These are phyloP conservation scores for Odontamblyopus rebecca DNA, from an alignment of 2,797 vertebrate species.

Conservation along the genomic window DNA sequence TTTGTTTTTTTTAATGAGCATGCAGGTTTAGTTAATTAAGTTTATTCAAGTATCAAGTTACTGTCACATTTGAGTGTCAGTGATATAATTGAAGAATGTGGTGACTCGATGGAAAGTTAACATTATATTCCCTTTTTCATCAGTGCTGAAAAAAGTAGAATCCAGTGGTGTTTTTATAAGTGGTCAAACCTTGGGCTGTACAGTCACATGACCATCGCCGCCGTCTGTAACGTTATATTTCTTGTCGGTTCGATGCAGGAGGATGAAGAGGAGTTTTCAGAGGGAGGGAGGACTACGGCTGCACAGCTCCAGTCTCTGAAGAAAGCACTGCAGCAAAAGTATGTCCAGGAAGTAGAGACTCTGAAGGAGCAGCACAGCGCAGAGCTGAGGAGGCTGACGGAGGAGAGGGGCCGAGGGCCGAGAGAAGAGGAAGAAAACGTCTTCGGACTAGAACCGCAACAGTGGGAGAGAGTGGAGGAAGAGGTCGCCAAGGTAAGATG, in stretches of 20 bases:
- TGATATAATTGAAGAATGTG: constrained; percentile 25
- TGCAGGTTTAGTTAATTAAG: background rate
- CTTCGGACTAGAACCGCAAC: constrained; percentile 71
- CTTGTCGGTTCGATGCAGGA: constrained; percentile 33
- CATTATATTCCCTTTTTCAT: constrained; percentile 34
- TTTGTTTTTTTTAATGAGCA: background rate
- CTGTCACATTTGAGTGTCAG: background rate
- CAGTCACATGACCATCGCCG: background rate
- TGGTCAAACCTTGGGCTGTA: constrained; percentile 18
- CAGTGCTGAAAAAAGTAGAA: constrained; percentile 28
- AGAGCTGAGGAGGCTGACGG: constrained; percentile 61
- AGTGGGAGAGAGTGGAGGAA: constrained; percentile 85
- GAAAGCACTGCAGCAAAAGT: constrained; percentile 69
- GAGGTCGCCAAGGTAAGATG: constrained; percentile 90
- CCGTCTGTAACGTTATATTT: constrained; percentile 5
- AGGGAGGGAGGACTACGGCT: constrained; percentile 33
- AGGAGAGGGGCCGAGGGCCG: constrained; percentile 40
- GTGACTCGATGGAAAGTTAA: constrained; percentile 30
- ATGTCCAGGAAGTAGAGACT: constrained; percentile 69
- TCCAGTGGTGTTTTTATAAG: constrained; percentile 52
- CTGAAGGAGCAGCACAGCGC: constrained; percentile 74
- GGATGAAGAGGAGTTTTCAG: constrained; percentile 49
- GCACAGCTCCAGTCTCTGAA: constrained; percentile 74
- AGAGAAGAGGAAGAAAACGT: constrained; percentile 30
- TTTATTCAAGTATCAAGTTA: background rate